Conservation (phyloP, 2,113 vertebrate species). For the Fukomys damarensis region DNA sequence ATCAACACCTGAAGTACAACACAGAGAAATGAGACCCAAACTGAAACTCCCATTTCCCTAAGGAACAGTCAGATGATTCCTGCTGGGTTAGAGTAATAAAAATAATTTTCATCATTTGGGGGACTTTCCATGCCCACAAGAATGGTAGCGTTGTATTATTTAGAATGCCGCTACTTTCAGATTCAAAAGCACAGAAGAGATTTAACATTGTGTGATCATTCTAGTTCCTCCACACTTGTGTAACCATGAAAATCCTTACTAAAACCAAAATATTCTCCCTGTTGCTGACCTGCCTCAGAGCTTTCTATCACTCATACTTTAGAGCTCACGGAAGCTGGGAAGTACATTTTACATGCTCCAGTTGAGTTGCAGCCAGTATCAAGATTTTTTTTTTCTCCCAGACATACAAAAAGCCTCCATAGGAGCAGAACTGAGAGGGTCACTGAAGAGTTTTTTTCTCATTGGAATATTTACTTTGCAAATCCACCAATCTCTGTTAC, state of each 20-base stretch:
- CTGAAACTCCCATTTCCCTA: constrained; percentile 63
- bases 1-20: not conserved
- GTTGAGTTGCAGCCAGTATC: not conserved
- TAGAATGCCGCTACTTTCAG: constrained; percentile 73
- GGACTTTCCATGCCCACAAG: constrained; percentile 73
- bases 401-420: not conserved
- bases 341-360: constrained; percentile 47
- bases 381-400: not conserved
- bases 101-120: constrained; percentile 75
- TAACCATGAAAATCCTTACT: constrained; percentile 69
- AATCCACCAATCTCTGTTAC: constrained; percentile 51
- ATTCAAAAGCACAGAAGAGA: constrained; percentile 71
- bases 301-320: constrained; percentile 12
- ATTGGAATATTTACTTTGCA: constrained; percentile 55
- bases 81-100: constrained; percentile 70
- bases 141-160: constrained; percentile 62
- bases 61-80: constrained; percentile 51
- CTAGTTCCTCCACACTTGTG: constrained; percentile 73
- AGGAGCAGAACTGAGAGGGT: not conserved
- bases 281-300: constrained; percentile 42
- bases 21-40: constrained; percentile 47
- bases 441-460: constrained; percentile 45
- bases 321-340: constrained; percentile 50
- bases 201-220: constrained; percentile 51
- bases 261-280: constrained; percentile 51